phyloP scores from a whole-genome alignment of 2,113 vertebrate species.

The Lates calcarifer region DNA sequence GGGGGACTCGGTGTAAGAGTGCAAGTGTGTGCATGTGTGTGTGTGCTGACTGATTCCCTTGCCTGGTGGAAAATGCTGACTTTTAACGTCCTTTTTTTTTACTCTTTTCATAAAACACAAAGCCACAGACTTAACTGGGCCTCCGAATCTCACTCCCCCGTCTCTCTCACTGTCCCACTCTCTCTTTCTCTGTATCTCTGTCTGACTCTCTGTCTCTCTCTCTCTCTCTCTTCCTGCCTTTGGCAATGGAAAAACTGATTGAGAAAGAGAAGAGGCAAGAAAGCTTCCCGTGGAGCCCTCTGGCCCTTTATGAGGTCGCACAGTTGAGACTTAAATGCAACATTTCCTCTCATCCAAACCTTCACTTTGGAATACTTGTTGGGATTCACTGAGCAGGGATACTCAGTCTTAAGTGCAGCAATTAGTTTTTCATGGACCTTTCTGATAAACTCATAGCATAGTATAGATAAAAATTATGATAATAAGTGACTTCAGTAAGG shows the following conservation, averaged over 20 bases:
- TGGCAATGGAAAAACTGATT: constrained; percentile 74
- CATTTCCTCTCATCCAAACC: constrained; percentile 24
- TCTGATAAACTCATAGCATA: background rate
- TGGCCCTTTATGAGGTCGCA: constrained; percentile 24
- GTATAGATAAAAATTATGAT: background rate
- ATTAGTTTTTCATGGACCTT: background rate
- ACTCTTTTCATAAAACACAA: constrained; percentile 84
- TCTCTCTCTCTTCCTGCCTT: constrained; percentile 39
- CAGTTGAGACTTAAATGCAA: constrained; percentile 8
- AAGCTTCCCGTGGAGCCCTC: constrained; percentile 58
- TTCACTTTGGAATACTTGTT: background rate
- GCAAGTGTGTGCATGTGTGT: constrained; percentile 41
- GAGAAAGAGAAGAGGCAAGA: constrained; percentile 44
- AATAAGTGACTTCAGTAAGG: background rate
- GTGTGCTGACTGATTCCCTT: constrained; percentile 62
- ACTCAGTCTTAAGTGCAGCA: background rate
- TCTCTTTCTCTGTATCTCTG: constrained; percentile 1
- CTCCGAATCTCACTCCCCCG: constrained; percentile 71
- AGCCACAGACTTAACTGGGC: constrained; percentile 83
- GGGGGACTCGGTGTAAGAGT: constrained; percentile 55
- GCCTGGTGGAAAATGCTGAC: constrained; percentile 85
- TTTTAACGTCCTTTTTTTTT: constrained; percentile 77
- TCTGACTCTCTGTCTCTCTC: constrained; percentile 16
- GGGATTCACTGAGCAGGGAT: background rate
- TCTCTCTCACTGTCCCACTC: constrained; percentile 64